phyloP scores from a whole-genome alignment of 2,888 invertebrate genomes.

The Plagodis pulveraria region DNA sequence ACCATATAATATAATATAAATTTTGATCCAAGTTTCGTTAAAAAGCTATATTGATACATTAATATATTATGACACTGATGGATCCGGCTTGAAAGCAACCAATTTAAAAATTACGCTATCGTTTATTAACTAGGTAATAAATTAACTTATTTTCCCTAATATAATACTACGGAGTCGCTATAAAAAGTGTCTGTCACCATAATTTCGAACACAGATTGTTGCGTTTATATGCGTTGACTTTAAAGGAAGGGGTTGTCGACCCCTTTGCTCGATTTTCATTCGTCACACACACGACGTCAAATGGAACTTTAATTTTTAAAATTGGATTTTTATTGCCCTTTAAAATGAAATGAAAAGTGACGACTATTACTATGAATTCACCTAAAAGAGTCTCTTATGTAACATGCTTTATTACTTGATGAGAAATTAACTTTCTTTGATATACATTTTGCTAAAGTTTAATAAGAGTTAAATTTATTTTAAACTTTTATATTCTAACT shows the following conservation, averaged over 20 bases:
- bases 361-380: slow-evolving; percentile 23
- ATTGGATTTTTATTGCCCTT: slow-evolving; percentile 77
- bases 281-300: slow-evolving; percentile 81
- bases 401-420: neutral
- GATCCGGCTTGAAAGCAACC: slow-evolving; percentile 33
- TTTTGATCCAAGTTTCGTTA: slow-evolving; percentile 9
- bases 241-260: slow-evolving; percentile 72
- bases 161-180: slow-evolving; percentile 65
- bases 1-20: neutral
- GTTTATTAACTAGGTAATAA: slow-evolving; percentile 71
- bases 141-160: slow-evolving; percentile 74
- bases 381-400: neutral
- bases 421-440: too few species aligned
- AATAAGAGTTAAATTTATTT: too few species aligned
- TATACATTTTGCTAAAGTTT: too few species aligned
- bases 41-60: slow-evolving; percentile 15
- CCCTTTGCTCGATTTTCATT: slow-evolving; percentile 72
- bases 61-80: slow-evolving; percentile 23
- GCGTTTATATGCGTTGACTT: slow-evolving; percentile 69
- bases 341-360: slow-evolving; percentile 59
- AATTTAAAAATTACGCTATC: slow-evolving; percentile 64
- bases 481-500: too few species aligned
- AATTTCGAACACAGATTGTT: slow-evolving; percentile 81
- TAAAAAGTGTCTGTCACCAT: slow-evolving; percentile 79
- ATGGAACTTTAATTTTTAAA: slow-evolving; percentile 79